Evolutionary conservation across 2,888 invertebrate genomes (phyloP).

Genomic region (Mythimna ferrago): DNA sequence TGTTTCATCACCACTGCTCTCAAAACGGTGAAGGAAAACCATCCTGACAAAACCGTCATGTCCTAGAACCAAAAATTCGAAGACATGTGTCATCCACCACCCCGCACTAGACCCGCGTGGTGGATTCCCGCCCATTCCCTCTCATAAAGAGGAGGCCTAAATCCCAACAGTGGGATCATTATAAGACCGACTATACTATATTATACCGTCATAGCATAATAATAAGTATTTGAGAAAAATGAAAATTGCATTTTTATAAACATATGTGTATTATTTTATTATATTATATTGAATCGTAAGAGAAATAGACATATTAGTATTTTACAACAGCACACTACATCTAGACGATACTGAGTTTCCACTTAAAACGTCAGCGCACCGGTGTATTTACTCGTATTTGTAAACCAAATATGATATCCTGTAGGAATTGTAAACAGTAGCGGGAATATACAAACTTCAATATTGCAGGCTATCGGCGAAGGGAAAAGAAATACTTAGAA

Average conservation of each 20-base stretch:
- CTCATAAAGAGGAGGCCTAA: too few species aligned
- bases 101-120: too few species aligned
- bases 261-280: neutral
- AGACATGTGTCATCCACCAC: too few species aligned
- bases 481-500: conserved; percentile 2
- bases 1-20: too few species aligned
- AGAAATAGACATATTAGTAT: neutral
- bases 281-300: neutral
- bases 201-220: too few species aligned
- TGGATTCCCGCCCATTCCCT: too few species aligned
- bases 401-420: conserved; percentile 50
- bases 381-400: conserved; percentile 47
- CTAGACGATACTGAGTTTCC: conserved; percentile 25
- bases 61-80: too few species aligned
- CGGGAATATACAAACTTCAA: conserved; percentile 7
- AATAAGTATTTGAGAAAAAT: neutral
- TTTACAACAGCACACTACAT: conserved; percentile 9
- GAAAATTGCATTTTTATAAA: conserved; percentile 1
- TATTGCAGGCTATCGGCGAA: neutral
- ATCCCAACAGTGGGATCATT: too few species aligned
- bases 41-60: too few species aligned
- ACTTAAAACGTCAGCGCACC: conserved; percentile 51
- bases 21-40: too few species aligned
- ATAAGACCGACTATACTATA: too few species aligned
- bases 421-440: conserved; percentile 15